These are phyloP conservation scores for Chelonoidis abingdonii DNA, from an alignment of 2,113 vertebrate species.

Conservation along the genomic window DNA sequence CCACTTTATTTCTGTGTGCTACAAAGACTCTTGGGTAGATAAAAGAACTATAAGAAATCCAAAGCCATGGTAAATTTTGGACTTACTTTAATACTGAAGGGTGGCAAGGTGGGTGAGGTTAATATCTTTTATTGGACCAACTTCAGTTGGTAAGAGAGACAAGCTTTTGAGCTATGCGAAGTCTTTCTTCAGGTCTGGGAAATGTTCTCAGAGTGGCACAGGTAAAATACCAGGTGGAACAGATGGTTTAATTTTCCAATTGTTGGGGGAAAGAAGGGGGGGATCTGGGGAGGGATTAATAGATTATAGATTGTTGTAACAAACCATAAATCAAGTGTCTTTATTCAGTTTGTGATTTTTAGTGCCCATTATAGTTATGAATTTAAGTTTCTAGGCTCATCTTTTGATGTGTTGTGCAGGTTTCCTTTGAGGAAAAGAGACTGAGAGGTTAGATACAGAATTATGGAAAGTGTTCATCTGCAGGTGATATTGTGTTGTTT, in stretches of 20 bases:
- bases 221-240: not conserved
- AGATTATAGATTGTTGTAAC: not conserved
- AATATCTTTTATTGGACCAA: too few species aligned
- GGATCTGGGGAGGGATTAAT: not conserved
- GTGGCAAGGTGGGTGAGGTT: too few species aligned
- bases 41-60: not conserved
- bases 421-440: not conserved
- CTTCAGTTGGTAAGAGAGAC: not conserved
- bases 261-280: not conserved
- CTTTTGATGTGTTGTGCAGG: not conserved
- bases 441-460: not conserved
- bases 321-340: not conserved
- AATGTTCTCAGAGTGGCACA: not conserved
- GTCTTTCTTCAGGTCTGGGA: not conserved
- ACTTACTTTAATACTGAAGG: too few species aligned
- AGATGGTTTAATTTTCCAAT: not conserved
- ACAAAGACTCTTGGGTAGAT: not conserved
- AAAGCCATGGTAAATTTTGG: not conserved
- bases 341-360: not conserved
- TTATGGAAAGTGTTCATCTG: not conserved
- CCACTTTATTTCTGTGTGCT: not conserved
- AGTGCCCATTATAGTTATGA: not conserved
- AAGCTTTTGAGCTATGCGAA: not conserved
- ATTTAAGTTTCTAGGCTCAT: not conserved
- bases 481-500: not conserved